These are phyloP conservation scores for Electrona antarctica DNA, from an alignment of 2,113 vertebrate genomes.

Conservation along the genomic window DNA sequence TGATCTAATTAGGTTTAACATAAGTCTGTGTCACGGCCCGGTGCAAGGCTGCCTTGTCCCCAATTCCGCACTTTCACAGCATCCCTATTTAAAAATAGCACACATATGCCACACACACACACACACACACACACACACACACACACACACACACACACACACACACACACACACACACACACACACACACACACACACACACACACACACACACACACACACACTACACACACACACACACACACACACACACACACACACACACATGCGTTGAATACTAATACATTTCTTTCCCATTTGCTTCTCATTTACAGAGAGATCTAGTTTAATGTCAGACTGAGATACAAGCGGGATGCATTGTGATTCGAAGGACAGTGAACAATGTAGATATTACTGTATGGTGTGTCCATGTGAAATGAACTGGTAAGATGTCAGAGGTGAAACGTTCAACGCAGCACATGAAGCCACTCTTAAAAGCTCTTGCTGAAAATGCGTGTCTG, in stretches of 20 bases:
- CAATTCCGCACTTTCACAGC: slow-evolving; percentile 78
- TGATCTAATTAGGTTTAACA: slow-evolving; percentile 85
- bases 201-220: slow-evolving; percentile 50
- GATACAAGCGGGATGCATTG: slow-evolving; percentile 35
- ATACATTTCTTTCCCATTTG: slow-evolving; percentile 28
- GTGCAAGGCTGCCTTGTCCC: slow-evolving; percentile 80
- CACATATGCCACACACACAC: slow-evolving; percentile 58
- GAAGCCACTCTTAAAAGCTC: no score
- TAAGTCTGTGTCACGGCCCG: slow-evolving; percentile 82
- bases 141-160: no score
- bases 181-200: slow-evolving; percentile 16
- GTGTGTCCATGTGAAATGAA: no score
- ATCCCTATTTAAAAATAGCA: slow-evolving; percentile 75
- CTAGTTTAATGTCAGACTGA: slow-evolving; percentile 44
- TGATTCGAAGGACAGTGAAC: background rate
- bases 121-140: background rate
- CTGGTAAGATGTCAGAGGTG: no score
- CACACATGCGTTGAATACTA: slow-evolving; percentile 41
- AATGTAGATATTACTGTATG: background rate
- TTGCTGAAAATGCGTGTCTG: no score
- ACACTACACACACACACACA: no score
- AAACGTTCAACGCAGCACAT: no score
- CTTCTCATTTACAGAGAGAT: slow-evolving; percentile 23
- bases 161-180: no score
- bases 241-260: no score